phyloP scores from a whole-genome alignment of 2,113 vertebrate species.

The Entelurus aequoreus region DNA sequence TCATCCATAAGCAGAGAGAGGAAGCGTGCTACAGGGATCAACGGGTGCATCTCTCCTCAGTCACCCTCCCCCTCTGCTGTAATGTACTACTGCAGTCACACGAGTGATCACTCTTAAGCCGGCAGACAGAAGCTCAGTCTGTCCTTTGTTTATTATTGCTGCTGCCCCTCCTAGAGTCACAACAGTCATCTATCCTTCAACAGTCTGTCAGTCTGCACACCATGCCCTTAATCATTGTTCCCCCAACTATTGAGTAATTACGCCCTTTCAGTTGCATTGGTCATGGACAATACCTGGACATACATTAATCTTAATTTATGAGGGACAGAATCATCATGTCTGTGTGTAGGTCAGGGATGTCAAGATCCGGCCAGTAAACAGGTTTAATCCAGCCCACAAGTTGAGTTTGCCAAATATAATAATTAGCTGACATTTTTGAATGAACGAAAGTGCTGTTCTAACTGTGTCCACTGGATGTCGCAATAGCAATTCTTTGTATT shows the following conservation, averaged over 20 bases:
- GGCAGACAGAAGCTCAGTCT: slow-evolving; percentile 20
- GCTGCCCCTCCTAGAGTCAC: not conserved
- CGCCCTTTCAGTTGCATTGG: not conserved
- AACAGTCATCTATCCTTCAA: not conserved
- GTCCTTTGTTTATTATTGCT: slow-evolving; percentile 29
- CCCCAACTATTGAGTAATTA: not conserved
- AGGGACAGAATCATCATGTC: not conserved
- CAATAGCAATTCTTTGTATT: too few relatives aligned
- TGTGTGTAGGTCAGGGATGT: not conserved
- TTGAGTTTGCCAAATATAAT: too few relatives aligned
- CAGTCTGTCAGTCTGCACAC: not conserved
- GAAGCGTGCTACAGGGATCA: slow-evolving; percentile 29
- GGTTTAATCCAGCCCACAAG: too few relatives aligned
- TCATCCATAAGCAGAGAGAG: slow-evolving; percentile 18
- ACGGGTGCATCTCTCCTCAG: slow-evolving; percentile 44
- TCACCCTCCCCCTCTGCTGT: slow-evolving; percentile 31
- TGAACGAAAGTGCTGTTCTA: too few relatives aligned
- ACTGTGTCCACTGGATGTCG: too few relatives aligned
- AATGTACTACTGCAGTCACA: slow-evolving; percentile 41
- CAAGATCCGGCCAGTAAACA: too few relatives aligned
- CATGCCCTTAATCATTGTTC: not conserved
- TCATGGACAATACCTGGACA: not conserved
- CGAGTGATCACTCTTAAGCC: slow-evolving; percentile 37
- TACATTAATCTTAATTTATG: not conserved
- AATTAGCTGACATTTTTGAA: too few relatives aligned